These are phyloP conservation scores for Macrobrachium nipponense DNA, from an alignment of 1,140 invertebrate genomes.

Conservation along the genomic window DNA sequence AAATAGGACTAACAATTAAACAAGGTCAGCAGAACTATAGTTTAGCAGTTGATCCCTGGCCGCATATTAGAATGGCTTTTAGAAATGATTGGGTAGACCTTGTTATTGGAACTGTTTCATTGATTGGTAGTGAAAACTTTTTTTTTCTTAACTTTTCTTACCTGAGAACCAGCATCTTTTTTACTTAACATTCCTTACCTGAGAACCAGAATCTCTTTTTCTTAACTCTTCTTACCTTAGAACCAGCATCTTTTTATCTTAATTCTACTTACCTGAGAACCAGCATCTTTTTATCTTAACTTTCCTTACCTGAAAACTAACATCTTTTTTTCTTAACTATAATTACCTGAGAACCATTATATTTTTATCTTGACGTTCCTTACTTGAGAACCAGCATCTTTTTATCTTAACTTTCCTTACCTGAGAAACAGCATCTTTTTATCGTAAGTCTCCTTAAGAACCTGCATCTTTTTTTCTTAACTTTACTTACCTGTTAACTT, in stretches of 20 bases:
- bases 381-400: slow-evolving; percentile 53
- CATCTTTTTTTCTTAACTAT: background rate
- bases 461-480: slow-evolving; percentile 36
- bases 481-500: too few species aligned
- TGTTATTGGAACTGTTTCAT: background rate
- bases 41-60: too few species aligned
- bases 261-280: slow-evolving; percentile 42
- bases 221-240: slow-evolving; percentile 30
- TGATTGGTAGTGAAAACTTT: background rate
- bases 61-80: too few species aligned
- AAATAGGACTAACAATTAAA: too few species aligned
- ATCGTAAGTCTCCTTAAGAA: slow-evolving; percentile 23
- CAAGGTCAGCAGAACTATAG: too few species aligned
- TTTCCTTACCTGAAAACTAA: slow-evolving; percentile 51
- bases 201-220: slow-evolving; percentile 42
- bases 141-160: background rate
- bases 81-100: too few species aligned
- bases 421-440: slow-evolving; percentile 48
- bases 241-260: slow-evolving; percentile 39
- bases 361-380: background rate
- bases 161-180: slow-evolving; percentile 51
- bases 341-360: slow-evolving; percentile 52
- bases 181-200: slow-evolving; percentile 20
- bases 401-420: slow-evolving; percentile 8
- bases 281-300: slow-evolving; percentile 22